Evolutionary conservation across 1,140 invertebrate species (phyloP), one percentile per base, ranked within the genome.

Genomic region (Drosophila leontia): DNA sequence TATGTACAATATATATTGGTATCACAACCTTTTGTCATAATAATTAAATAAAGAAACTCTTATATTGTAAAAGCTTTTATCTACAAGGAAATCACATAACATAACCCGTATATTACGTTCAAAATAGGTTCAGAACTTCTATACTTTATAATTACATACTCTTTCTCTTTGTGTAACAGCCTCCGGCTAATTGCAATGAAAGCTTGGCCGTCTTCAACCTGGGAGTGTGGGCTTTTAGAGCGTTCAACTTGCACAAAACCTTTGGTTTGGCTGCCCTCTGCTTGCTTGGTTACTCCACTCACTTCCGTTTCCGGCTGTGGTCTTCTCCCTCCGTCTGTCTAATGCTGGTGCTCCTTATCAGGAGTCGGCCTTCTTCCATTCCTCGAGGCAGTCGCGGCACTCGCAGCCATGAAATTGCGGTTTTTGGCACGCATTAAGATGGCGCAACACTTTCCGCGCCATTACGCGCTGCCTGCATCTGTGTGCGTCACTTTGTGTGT

Each of bases 391-490:
- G 12, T 15, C 53, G 17, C 19, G 41, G 65, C 29, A 61, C 50
- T 59, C 63, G 78, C 61, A 75, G 60, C 55, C 50, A 62, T 65
- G 78, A 86, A 75, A 65, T 81, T 81, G 82, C 59, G 82, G 82
- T 86, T 86, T 85, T 86, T 65, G 75, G 67, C 76, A 77, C 79
- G 76, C 83, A 86, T 82, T 86, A 82, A 86, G 83, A 86, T 79
- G 83, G 75, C 75, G 70, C 83, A 86, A 86, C 83, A 82, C 78
- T 86, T 86, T 86, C 82, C 83, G 83, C 83, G 79, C 83, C 83
- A 86, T 87, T 86, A 86, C 75, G 50, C 48, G 29, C 44, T 68
- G 80, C 63, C 67, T 85, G 82, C 65, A 78, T 51, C 23, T 53
- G 67, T 78, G 45, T 69, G 58, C 13, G 45, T 45, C 45, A 34